Evolutionary conservation across 2,888 invertebrate genomes (phyloP).

Genomic region (Drosophila pullipes): DNA sequence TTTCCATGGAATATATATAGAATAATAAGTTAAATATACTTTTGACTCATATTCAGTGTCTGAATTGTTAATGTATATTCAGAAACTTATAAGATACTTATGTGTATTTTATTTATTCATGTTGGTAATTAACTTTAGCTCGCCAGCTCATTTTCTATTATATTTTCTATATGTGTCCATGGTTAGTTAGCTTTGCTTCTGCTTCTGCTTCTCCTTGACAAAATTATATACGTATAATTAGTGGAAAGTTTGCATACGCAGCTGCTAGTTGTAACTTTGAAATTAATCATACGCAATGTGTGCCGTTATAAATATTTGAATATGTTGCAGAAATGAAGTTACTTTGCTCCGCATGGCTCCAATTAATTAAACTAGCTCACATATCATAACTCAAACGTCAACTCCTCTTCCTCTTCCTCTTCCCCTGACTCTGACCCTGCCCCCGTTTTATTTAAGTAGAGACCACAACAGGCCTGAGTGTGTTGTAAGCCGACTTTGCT

Average conservation of each 20-base stretch:
- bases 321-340: slow-evolving; percentile 8
- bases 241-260: slow-evolving; percentile 11
- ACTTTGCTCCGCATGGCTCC: slow-evolving; percentile 25
- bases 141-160: not conserved
- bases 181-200: not conserved
- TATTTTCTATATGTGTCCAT: not conserved
- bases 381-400: slow-evolving; percentile 39
- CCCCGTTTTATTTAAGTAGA: not conserved
- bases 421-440: not conserved
- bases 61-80: not conserved
- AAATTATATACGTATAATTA: not conserved
- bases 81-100: not conserved
- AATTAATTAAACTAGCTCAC: slow-evolving; percentile 47
- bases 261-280: slow-evolving; percentile 20
- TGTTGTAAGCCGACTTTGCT: slow-evolving; percentile 3
- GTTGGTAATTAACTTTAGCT: not conserved
- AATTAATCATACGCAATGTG: slow-evolving; percentile 44
- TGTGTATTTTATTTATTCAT: not conserved
- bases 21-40: not conserved
- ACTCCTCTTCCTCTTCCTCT: too few relatives aligned
- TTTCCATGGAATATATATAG: not conserved
- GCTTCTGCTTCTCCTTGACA: not conserved
- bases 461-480: slow-evolving; percentile 2
- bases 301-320: slow-evolving; percentile 26
- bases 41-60: not conserved